Base-by-base conservation (phyloP, 2,888 invertebrate species). In the Gymnocheta viridis region DNA sequence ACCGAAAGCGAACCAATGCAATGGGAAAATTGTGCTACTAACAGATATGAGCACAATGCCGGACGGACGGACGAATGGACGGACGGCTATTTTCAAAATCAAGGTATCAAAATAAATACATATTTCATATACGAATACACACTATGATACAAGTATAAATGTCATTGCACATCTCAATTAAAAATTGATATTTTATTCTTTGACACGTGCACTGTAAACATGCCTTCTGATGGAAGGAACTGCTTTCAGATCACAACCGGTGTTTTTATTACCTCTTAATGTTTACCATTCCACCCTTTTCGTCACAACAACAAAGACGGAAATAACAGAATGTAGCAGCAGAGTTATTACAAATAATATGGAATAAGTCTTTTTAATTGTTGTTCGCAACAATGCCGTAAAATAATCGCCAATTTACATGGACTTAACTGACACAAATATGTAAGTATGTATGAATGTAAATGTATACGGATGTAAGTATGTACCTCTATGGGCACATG, bases 301-400 rank as follows among this genome's bases (percentile, higher is more conserved):
- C 5, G 58, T 67, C 38, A 12, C 32, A 49, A 64, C 41, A 41
- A 32, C 56, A 41, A 44, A 27, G 9, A 7, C n/a, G 7, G 22
- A 14, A 51, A n/a, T 67, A 51, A 38, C 12, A 19, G 19, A 19
- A 49, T 27, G 70, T 24, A 38, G 32, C 73, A 51, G 14, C 56
- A 70, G 27, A 54, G 14, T 14, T 27, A 27, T 17, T 27, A 38
- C 60, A n/a, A 38, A 22, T 7, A 22, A 41, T 4, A 73, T 27
- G 17, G n/a, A 69, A 66, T 81, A 84, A 84, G 60, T 73, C 80
- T 49, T 73, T 84, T 81, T 84, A 84, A 84, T 84, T 84, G 81
- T 78, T 81, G 81, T 64, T 84, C 69, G 69, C 44, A 81, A 84
- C 77, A 84, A 81, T 81, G 81, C 72, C 66, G 10, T 77, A 56